A percentile compares a stretch with the other conserved stretches of the same genome.
Conservation (phyloP, 30 jellyfish, hydroid and myxozoan genomes). For the Mastigias papua region DNA sequence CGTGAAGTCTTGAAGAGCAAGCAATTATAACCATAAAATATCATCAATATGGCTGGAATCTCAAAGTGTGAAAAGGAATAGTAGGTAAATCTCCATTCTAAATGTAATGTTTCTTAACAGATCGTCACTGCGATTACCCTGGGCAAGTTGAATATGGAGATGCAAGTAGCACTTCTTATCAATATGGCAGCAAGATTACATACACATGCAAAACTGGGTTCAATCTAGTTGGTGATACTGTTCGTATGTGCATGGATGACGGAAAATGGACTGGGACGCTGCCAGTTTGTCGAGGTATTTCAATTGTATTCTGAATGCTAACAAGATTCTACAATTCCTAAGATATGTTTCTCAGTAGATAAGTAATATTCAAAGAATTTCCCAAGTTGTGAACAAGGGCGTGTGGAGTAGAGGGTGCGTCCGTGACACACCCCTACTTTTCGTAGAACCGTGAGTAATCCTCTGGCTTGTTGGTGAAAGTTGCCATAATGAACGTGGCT, state of each 20-base stretch:
- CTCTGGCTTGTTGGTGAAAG: too few relatives aligned
- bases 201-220: constrained; percentile 86
- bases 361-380: too few relatives aligned
- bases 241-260: constrained; percentile 75
- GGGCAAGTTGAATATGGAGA: constrained; percentile 81
- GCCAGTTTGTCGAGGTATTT: constrained; percentile 89
- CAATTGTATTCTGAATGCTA: background rate
- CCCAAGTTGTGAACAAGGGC: too few relatives aligned
- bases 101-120: constrained; percentile 36
- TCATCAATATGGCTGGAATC: too few relatives aligned
- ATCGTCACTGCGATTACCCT: constrained; percentile 94
- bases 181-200: constrained; percentile 79
- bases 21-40: too few relatives aligned
- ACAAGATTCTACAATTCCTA: too few relatives aligned
- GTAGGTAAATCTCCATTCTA: background rate
- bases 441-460: too few relatives aligned
- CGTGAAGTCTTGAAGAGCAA: too few relatives aligned
- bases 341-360: too few relatives aligned
- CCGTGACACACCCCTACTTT: too few relatives aligned
- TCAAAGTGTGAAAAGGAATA: background rate
- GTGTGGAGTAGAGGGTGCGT: too few relatives aligned
- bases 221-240: constrained; percentile 77
- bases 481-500: too few relatives aligned
- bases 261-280: constrained; percentile 93
- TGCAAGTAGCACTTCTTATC: constrained; percentile 61